Evolutionary conservation across 2,797 vertebrate species (phyloP).

Genomic region (Anabacerthia variegaticeps): DNA sequence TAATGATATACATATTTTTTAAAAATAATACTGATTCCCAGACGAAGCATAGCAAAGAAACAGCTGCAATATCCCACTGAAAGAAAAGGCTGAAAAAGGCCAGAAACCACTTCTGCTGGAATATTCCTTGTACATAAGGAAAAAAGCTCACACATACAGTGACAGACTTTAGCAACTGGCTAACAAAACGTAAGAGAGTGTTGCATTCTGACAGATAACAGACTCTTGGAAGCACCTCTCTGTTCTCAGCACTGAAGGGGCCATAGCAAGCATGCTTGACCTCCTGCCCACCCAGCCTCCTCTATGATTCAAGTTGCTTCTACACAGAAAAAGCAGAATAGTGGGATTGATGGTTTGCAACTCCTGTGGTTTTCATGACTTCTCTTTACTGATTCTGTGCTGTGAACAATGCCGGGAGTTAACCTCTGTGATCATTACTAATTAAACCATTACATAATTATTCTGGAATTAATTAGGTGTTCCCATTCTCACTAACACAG

Average conservation of each 20-base stretch:
- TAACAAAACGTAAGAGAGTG: not conserved
- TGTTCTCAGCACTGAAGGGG: not conserved
- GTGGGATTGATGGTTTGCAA: not conserved
- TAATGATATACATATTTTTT: not conserved
- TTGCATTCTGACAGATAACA: too few relatives aligned
- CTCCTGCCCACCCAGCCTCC: not conserved
- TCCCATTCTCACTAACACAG: not conserved
- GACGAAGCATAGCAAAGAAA: not conserved
- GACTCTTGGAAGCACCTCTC: not conserved
- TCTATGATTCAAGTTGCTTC: not conserved
- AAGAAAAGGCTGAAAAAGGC: not conserved
- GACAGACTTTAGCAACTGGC: not conserved
- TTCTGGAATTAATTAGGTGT: not conserved
- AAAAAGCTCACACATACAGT: rapidly evolving
- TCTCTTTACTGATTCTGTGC: not conserved
- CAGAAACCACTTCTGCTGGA: not conserved
- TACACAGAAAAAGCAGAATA: not conserved
- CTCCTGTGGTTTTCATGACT: not conserved
- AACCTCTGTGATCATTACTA: not conserved
- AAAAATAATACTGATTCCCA: not conserved
- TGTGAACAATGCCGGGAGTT: not conserved
- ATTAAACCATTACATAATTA: not conserved
- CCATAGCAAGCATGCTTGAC: rapidly evolving
- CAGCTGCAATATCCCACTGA: not conserved
- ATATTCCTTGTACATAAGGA: not conserved